phyloP scores from a whole-genome alignment of 2,888 invertebrate species.

The Tipula helvola region DNA sequence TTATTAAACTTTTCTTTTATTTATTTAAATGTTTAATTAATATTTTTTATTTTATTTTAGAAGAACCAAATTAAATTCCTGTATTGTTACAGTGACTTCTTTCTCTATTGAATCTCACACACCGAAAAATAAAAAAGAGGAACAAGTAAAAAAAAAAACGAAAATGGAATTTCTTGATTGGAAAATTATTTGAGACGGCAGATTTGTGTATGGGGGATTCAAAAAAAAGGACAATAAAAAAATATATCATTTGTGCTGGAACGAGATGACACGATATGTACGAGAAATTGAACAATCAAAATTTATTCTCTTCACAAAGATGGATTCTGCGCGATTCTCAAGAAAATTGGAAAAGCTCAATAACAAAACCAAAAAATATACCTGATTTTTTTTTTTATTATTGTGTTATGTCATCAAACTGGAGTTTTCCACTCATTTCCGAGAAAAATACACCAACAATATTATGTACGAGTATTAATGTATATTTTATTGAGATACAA shows the following conservation, averaged over 20 bases:
- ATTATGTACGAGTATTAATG: neutral
- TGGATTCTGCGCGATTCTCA: neutral
- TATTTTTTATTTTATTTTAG: neutral
- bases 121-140: neutral
- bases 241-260: neutral
- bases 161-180: neutral
- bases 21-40: neutral
- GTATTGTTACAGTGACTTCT: neutral
- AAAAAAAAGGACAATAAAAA: neutral
- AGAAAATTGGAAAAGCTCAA: neutral
- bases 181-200: neutral
- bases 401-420: neutral
- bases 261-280: neutral
- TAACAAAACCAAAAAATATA: neutral
- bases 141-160: neutral
- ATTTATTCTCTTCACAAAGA: neutral
- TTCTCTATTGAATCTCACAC: neutral
- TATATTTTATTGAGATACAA: neutral
- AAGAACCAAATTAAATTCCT: neutral
- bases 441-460: neutral
- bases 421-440: neutral
- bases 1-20: neutral
- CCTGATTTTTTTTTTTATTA: neutral
- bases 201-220: neutral
- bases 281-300: neutral